phyloP scores from a whole-genome alignment of 2,888 invertebrate species.

The Hemaris fuciformis region DNA sequence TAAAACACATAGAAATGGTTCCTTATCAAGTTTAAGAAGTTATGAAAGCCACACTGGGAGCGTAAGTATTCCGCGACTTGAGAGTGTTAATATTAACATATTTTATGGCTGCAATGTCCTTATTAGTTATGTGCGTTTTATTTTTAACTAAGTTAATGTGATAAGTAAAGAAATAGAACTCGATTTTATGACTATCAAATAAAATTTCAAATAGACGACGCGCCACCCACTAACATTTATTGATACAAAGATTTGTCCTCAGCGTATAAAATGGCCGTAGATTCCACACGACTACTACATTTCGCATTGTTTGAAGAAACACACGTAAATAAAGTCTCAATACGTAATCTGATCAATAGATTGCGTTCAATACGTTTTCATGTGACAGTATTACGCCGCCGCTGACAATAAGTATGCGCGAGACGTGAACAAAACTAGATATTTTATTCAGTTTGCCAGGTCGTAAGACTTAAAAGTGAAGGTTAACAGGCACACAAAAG shows the following conservation, averaged over 20 bases:
- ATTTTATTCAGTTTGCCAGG: slow-evolving; percentile 18
- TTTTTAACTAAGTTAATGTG: neutral
- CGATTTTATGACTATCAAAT: neutral
- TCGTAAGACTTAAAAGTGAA: slow-evolving; percentile 36
- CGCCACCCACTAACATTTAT: neutral
- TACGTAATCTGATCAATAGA: slow-evolving; percentile 9
- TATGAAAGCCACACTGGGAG: slow-evolving; percentile 37
- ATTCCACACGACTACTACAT: neutral
- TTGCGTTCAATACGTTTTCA: slow-evolving; percentile 8
- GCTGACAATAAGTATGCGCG: slow-evolving; percentile 3
- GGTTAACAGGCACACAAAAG: slow-evolving; percentile 59
- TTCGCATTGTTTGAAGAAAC: slow-evolving; percentile 3
- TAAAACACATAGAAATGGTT: slow-evolving; percentile 40
- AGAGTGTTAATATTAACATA: neutral
- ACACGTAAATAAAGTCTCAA: slow-evolving; percentile 10
- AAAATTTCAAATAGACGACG: neutral
- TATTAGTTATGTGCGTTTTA: neutral
- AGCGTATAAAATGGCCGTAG: neutral
- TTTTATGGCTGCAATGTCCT: neutral
- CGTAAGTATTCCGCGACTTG: neutral
- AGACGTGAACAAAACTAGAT: slow-evolving; percentile 22
- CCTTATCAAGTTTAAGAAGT: slow-evolving; percentile 46
- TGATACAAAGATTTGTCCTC: neutral
- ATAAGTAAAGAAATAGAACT: neutral
- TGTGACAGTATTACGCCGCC: slow-evolving; percentile 9